Evolutionary conservation across 30 jellyfish, hydroid and myxozoan genomes (phyloP).

Genomic region (Aurelia coerulea): DNA sequence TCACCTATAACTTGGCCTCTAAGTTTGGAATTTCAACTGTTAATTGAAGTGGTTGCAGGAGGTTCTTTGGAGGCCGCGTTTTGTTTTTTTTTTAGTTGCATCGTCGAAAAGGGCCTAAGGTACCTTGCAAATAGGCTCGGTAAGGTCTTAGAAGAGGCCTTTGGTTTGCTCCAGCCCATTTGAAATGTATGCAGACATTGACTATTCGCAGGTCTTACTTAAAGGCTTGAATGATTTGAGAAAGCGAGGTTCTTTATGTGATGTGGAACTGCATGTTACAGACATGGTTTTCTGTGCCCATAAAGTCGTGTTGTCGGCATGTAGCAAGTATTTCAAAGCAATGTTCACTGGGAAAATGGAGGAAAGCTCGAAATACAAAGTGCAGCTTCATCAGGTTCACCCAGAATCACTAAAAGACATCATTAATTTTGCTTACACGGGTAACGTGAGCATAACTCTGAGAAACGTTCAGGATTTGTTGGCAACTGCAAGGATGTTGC

Average conservation of each 20-base stretch:
- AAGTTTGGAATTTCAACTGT: no score
- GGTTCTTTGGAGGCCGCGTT: no score
- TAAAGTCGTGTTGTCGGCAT: constrained; percentile 89
- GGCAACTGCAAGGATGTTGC: constrained; percentile 89
- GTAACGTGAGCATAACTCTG: constrained; percentile 59
- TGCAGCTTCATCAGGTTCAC: constrained; percentile 71
- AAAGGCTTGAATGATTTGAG: constrained; percentile 78
- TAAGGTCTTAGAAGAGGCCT: no score
- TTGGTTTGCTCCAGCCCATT: no score
- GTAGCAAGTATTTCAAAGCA: constrained; percentile 91
- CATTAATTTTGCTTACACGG: constrained; percentile 89
- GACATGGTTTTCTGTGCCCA: constrained; percentile 69
- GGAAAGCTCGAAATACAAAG: constrained; percentile 70
- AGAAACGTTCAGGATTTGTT: constrained; percentile 82
- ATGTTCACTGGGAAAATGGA: constrained; percentile 92
- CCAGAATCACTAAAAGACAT: constrained; percentile 66
- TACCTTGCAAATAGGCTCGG: no score
- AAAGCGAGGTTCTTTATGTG: constrained; percentile 78
- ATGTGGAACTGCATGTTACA: constrained; percentile 84
- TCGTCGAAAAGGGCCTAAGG: no score
- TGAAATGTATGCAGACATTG: constrained; percentile 74
- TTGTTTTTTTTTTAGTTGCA: no score
- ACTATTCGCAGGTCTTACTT: constrained; percentile 72
- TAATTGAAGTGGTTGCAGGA: no score
- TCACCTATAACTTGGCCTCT: no score